Base-by-base conservation (phyloP, 2,888 invertebrate genomes). In the Eupithecia centaureata region DNA sequence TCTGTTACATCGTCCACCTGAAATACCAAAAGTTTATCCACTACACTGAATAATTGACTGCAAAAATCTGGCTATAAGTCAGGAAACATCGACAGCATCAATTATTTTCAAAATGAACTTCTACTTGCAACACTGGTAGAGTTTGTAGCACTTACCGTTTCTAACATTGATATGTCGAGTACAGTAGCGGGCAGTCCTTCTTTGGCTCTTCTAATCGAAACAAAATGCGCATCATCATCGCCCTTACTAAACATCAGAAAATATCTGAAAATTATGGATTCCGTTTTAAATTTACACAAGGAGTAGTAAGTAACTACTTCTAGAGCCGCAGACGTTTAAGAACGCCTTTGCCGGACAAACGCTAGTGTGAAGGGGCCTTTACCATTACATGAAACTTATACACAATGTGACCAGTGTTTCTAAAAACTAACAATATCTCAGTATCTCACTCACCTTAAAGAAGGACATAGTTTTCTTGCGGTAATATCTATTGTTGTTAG, bases 181-280 rank as follows among this genome's bases (percentile, higher is more conserved):
- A 63, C 25, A 8, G 71, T 71, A 0, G 63, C 63, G 42, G 73
- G 67, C 7, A 69, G 22, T 33, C 56, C 61, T 32, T 71, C 65
- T 32, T 58, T 63, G 13, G 51, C 59, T 63, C 73, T 52, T 51
- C 47, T 51, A 10, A 62, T 33, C n/a, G 62, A 51, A 13, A 65
- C 38, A 22, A 65, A 60, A 38, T 65, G 47, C 18, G 56, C 63
- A 42, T 10, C 47, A 28, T 61, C 60, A 12, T 65, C 61, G 27
- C 68, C 60, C 18, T 66, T 51, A 56, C 70, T 68, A 12, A 70
- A 58, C 35, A 63, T 61, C 28, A 70, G 47, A 13, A 70, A 70
- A 28, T 63, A 10, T 35, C 70, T 70, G 54, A 51, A 63, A 64
- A 32, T n/a, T n/a, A n/a, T n/a, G n/a, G n/a, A n/a, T n/a, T n/a